Evolutionary conservation across 2,888 invertebrate species (phyloP), one percentile per base, ranked within the genome.

Genomic region (Iphiclides podalirius): DNA sequence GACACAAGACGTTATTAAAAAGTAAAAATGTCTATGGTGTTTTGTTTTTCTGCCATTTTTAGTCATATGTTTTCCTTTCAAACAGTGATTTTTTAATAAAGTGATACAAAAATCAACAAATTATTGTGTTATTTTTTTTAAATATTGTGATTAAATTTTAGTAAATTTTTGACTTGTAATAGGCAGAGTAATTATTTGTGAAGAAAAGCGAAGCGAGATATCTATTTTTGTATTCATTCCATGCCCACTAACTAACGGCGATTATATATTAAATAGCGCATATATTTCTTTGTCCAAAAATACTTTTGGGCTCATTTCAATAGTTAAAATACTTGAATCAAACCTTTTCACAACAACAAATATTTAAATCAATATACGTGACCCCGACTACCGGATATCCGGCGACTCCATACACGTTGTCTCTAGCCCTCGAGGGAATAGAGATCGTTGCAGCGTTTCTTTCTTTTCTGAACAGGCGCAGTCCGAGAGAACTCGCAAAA

Each of bases 401-500:
- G 88, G 78, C 67, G 76, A 68, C 82, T 82, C 75, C 81, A 77
- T 69, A 79, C 79, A 79, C 83, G 82, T 88, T 87, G 86, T 87
- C 86, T 86, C 78, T 87, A 79, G 74, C 75, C 63, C 64, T 72
- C 76, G 69, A 73, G 73, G 79, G 79, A 84, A 86, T 82, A 86
- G 86, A 86, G 79, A 81, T 71, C 79, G 76, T 67, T 75, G 79
- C 76, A 75, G 76, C 81, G 82, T 85, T 85, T 86, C 87, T 86
- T 85, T 86, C 85, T 85, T 85, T 87, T 85, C 85, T 78, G 85
- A 84, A 86, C 86, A 87, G 82, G 87, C 87, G 88, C 88, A 88
- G 88, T 89, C 81, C 83, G 78, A 79, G 85, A 73, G 75, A 85
- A 86, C 82, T 75, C 84, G 87, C 83, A 83, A 85, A 86, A 89